Evolutionary conservation across 2,888 invertebrate genomes (phyloP), one percentile per base, ranked within the genome.

Genomic region (Scelioninae gen. 2): DNA sequence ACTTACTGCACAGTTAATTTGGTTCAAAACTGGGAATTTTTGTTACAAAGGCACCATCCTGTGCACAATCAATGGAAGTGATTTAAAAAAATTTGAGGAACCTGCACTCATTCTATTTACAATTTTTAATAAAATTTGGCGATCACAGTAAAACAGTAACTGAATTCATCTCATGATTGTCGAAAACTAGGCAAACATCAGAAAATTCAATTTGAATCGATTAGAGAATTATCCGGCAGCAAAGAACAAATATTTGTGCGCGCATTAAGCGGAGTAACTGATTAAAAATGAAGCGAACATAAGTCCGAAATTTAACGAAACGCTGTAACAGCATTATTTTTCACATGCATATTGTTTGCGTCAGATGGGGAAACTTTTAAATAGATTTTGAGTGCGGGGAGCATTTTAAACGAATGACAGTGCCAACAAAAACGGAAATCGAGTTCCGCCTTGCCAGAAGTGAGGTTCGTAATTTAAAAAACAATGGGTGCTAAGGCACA

Each of bases 391-490:
- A 80, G 78, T 74, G 80, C 77, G 80, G 80, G 81, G 79, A 82
- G 79, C 81, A 79, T 31, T 31, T 31, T 31, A 81, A 81, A 79
- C 81, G 78, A 83, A 81, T 82, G 84, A 83, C 81, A 81, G 80
- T 79, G 73, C 79, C 80, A 76, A 80, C 80, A 80, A 82, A 80
- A 84, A 83, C 79, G 83, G 82, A 81, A 83, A 83, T 85, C 80
- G 83, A 84, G 81, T 82, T 84, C 78, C 76, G 80, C 76, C 80
- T 76, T 77, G 78, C 80, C 79, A 81, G 82, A 83, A 84, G 83
- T 83, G 81, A 83, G 82, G 81, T 81, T 81, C 82, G 84, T 85
- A 84, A 85, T 85, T 85, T 83, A 83, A 85, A 85, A 85, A 85
- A 85, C 85, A 85, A 85, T 84, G 82, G 84, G 81, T 76, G 81